Conservation (phyloP, 2,888 invertebrate species). For the Rhamnusium bicolor region DNA sequence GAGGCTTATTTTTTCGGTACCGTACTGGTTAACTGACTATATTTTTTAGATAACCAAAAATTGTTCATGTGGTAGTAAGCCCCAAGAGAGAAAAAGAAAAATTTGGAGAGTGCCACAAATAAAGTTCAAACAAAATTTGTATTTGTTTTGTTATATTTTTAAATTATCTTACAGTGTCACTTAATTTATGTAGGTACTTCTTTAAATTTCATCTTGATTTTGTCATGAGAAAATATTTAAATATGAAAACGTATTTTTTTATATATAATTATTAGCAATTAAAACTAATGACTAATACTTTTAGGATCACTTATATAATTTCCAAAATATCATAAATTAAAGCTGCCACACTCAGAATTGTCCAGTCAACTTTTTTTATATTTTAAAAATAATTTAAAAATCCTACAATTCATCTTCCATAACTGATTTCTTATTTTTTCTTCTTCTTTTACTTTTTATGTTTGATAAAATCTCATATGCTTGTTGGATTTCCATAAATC, state of each 20-base stretch:
- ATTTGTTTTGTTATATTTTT: neutral
- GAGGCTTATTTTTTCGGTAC: too few species aligned
- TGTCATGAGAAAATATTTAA: neutral
- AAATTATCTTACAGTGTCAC: too few species aligned
- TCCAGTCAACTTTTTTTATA: conserved; percentile 4
- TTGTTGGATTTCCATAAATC: conserved; percentile 93
- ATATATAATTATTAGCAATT: conserved; percentile 5
- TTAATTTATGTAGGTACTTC: neutral
- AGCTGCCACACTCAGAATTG: neutral
- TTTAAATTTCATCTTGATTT: neutral
- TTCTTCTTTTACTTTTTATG: conserved; percentile 83
- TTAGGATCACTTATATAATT: conserved; percentile 25
- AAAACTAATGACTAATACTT: conserved; percentile 29
- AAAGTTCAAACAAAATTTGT: too few species aligned
- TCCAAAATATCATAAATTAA: conserved; percentile 14
- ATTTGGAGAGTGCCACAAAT: too few species aligned
- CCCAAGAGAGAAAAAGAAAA: too few species aligned
- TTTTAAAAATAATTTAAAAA: conserved; percentile 25
- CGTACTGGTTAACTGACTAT: too few species aligned
- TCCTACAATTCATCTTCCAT: conserved; percentile 50
- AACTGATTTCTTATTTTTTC: conserved; percentile 81
- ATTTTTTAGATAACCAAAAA: too few species aligned
- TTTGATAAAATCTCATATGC: conserved; percentile 92
- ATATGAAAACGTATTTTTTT: neutral
- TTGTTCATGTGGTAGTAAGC: too few species aligned